Percentiles rank a stretch among this genome's conserved stretches.
Evolutionary conservation across 1,140 invertebrate genomes (phyloP).

Genomic region (Phthorimaea operculella): DNA sequence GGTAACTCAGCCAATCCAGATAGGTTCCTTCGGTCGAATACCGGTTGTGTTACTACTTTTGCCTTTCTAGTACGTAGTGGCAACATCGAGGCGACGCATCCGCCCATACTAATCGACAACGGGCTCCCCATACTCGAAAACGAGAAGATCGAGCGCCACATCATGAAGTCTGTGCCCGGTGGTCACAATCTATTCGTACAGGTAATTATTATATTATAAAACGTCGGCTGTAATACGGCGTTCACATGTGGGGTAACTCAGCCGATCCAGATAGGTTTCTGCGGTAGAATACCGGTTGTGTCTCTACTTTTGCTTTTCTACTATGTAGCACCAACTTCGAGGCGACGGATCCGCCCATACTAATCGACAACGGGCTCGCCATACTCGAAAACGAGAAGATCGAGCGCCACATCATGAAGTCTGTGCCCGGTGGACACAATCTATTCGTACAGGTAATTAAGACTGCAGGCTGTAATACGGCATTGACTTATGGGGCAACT

Average conservation of each 20-base stretch:
- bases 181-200: slow-evolving; percentile 95
- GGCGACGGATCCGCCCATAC: slow-evolving; percentile 93
- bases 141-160: slow-evolving; percentile 95
- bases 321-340: slow-evolving; percentile 96
- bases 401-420: slow-evolving; percentile 96
- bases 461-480: background rate
- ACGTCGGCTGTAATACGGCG: background rate
- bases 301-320: too few species aligned
- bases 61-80: too few species aligned
- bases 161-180: slow-evolving; percentile 96
- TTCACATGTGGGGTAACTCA: too few species aligned
- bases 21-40: too few species aligned
- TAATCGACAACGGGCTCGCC: slow-evolving; percentile 91
- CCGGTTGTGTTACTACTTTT: too few species aligned
- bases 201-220: slow-evolving; percentile 43
- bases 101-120: slow-evolving; percentile 94
- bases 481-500: too few species aligned
- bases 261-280: too few species aligned
- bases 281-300: too few species aligned
- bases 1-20: too few species aligned
- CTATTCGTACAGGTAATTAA: slow-evolving; percentile 83
- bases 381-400: slow-evolving; percentile 97
- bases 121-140: slow-evolving; percentile 93
- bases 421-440: slow-evolving; percentile 94
- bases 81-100: slow-evolving; percentile 93